A percentile compares a stretch with the other conserved stretches of the same genome.
phyloP scores from a whole-genome alignment of 2,113 vertebrate species.

The Semicossyphus pulcher region DNA sequence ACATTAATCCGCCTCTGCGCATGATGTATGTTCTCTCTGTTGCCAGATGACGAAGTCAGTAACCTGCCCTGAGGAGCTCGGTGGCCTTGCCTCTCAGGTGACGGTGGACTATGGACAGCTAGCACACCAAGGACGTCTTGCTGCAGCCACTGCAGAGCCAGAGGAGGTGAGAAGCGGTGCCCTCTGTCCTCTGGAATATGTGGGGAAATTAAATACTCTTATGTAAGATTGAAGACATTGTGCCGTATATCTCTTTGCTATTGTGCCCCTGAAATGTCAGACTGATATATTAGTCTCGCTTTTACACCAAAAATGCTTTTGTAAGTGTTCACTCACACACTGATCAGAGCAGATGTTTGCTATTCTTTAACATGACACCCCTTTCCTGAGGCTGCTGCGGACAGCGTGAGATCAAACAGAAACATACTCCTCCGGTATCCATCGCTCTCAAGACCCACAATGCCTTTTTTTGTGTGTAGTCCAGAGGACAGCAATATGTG shows the following conservation, averaged over 20 bases:
- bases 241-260: conserved; percentile 21
- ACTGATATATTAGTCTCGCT: conserved; percentile 25
- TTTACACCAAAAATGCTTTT: conserved; percentile 19
- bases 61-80: conserved; percentile 96
- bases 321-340: conserved; percentile 27
- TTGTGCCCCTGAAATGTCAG: conserved; percentile 19
- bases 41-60: conserved; percentile 98
- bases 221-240: not conserved
- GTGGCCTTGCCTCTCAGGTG: conserved; percentile 97
- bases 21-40: conserved; percentile 52
- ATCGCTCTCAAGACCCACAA: conserved; percentile 25
- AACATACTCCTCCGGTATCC: conserved; percentile 31
- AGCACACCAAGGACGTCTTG: conserved; percentile 94
- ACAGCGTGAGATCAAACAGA: conserved; percentile 54
- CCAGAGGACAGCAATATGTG: conserved; percentile 32
- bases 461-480: conserved; percentile 34
- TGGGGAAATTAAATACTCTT: not conserved
- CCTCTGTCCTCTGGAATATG: not conserved
- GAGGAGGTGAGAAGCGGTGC: conserved; percentile 88
- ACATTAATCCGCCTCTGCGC: conserved; percentile 17
- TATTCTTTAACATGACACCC: conserved; percentile 43
- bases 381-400: conserved; percentile 24
- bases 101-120: conserved; percentile 97
- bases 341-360: conserved; percentile 46
- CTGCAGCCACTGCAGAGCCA: conserved; percentile 94